Evolutionary conservation across 2,113 vertebrate species (phyloP).

Genomic region (Epinephelus lanceolatus): DNA sequence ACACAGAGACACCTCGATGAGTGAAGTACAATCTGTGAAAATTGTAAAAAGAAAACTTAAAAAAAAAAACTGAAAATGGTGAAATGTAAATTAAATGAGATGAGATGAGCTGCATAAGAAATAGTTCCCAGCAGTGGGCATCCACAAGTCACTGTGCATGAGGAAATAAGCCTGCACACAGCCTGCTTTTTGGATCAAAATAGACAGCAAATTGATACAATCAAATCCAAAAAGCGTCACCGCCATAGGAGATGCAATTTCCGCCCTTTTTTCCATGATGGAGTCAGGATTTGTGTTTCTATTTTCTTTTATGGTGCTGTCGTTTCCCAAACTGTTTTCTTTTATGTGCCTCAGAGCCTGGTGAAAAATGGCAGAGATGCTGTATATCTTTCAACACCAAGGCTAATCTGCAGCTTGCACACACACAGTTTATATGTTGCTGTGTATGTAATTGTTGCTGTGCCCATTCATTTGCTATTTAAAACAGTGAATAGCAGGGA

Average conservation of each 20-base stretch:
- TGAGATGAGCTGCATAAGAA: slow-evolving; percentile 38
- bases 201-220: slow-evolving; percentile 70
- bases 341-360: slow-evolving; percentile 70
- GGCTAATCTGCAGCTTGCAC: slow-evolving; percentile 62
- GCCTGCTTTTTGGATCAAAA: slow-evolving; percentile 57
- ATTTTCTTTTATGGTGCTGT: slow-evolving; percentile 76
- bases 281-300: slow-evolving; percentile 76
- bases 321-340: slow-evolving; percentile 73
- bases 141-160: slow-evolving; percentile 35
- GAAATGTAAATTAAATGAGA: slow-evolving; percentile 41
- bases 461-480: slow-evolving; percentile 51
- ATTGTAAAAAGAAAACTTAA: background rate
- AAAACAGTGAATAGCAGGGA: slow-evolving; percentile 32
- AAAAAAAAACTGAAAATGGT: background rate
- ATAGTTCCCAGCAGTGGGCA: slow-evolving; percentile 44
- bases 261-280: slow-evolving; percentile 58
- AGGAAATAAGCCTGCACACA: slow-evolving; percentile 47
- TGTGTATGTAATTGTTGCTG: slow-evolving; percentile 1
- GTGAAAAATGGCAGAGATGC: slow-evolving; percentile 58
- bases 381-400: slow-evolving; percentile 62
- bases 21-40: slow-evolving; percentile 9
- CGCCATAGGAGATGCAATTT: slow-evolving; percentile 63
- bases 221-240: slow-evolving; percentile 63
- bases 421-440: slow-evolving; percentile 31
- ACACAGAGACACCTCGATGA: slow-evolving; percentile 15